phyloP scores from a whole-genome alignment of 2,888 invertebrate species.

The Punctoribates punctum region DNA sequence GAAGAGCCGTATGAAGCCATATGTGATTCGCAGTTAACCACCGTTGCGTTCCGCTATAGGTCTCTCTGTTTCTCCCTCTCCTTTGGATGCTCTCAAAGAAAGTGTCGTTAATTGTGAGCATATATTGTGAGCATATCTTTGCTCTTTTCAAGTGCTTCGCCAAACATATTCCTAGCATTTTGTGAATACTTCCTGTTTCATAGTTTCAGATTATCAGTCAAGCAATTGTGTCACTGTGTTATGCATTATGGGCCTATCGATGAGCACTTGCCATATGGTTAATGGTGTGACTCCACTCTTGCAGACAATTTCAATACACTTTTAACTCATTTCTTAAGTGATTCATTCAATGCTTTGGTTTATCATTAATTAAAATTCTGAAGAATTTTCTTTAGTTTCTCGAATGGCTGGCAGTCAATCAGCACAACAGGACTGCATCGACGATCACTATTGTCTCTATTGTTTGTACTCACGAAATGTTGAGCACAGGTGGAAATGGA shows the following conservation, averaged over 20 bases:
- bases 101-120: conserved; percentile 29
- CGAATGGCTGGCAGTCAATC: background rate
- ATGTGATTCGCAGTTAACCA: conserved; percentile 9
- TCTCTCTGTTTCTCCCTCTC: background rate
- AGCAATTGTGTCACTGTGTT: conserved; percentile 38
- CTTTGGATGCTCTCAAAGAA: background rate
- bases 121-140: background rate
- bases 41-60: conserved; percentile 34
- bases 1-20: background rate
- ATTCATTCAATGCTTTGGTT: conserved; percentile 23
- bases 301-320: background rate
- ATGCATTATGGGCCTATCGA: background rate
- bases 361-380: conserved; percentile 28
- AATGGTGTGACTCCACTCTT: conserved; percentile 10
- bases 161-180: conserved; percentile 8
- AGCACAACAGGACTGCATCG: background rate
- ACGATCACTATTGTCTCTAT: background rate
- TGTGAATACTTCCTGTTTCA: conserved; percentile 29
- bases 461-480: background rate
- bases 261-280: conserved; percentile 26
- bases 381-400: background rate
- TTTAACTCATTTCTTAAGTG: conserved; percentile 35
- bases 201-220: conserved; percentile 38
- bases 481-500: background rate
- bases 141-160: conserved; percentile 2